Conservation (phyloP, 2,113 vertebrate species). For the Syngnathus floridae region DNA sequence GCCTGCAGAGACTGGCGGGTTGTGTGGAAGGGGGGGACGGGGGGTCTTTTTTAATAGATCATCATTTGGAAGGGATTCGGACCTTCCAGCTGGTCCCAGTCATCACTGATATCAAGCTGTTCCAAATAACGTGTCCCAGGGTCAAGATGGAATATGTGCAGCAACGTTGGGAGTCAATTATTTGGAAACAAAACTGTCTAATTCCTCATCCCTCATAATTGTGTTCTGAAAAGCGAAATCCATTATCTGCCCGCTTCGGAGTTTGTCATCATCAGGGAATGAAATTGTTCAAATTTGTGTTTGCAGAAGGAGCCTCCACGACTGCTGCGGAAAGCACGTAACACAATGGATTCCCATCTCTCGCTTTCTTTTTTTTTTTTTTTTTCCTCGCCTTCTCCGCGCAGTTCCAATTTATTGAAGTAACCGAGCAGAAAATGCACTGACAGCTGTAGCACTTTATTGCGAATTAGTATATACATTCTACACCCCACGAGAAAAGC, state of each 20-base stretch:
- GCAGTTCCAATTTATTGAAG: constrained; percentile 98
- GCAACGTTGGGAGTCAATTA: constrained; percentile 24
- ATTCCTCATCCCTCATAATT: constrained; percentile 53
- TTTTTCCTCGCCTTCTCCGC: constrained; percentile 58
- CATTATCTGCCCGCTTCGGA: constrained; percentile 77
- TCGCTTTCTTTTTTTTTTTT: constrained; percentile 40
- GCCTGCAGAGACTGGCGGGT: background rate
- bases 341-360: constrained; percentile 78
- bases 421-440: constrained; percentile 99
- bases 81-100: constrained; percentile 58
- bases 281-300: constrained; percentile 79
- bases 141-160: constrained; percentile 18
- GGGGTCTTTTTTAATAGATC: constrained; percentile 46
- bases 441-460: constrained; percentile 99
- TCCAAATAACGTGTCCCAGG: constrained; percentile 9
- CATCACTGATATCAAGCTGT: constrained; percentile 40
- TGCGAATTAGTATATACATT: constrained; percentile 99
- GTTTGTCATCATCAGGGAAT: constrained; percentile 82
- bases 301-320: constrained; percentile 74
- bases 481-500: constrained; percentile 84
- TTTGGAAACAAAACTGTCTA: constrained; percentile 41
- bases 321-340: constrained; percentile 75
- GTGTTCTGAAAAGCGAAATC: constrained; percentile 62
- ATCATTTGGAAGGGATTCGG: constrained; percentile 80
- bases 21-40: background rate